Percentiles rank a stretch among this genome's conserved stretches.
Conservation (phyloP, 2,797 vertebrate genomes). For the Rhabdomys pumilio region DNA sequence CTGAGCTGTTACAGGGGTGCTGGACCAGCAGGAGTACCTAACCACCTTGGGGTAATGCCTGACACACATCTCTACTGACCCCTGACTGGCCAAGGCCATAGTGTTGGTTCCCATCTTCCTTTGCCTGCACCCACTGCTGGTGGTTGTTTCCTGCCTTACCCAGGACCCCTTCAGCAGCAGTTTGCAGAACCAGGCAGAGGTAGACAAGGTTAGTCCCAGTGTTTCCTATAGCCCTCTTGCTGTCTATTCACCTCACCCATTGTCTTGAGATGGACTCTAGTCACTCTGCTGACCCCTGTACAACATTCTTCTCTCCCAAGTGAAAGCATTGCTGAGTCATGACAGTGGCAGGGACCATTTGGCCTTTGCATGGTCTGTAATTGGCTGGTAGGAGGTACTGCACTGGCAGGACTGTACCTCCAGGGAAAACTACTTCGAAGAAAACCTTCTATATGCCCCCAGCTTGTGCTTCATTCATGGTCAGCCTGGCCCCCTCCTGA, state of each 20-base stretch:
- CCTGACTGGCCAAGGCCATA: conserved; percentile 96
- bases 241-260: accelerated
- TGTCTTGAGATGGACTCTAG: accelerated
- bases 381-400: conserved; percentile 93
- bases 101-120: conserved; percentile 95
- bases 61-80: conserved; percentile 95
- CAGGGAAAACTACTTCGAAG: conserved; percentile 91
- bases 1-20: conserved; percentile 91
- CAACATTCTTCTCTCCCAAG: conserved; percentile 85
- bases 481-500: conserved; percentile 76
- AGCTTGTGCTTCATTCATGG: conserved; percentile 96
- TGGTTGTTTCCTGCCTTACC: conserved; percentile 95
- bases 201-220: conserved; percentile 91
- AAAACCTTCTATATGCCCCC: conserved; percentile 91
- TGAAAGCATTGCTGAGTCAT: conserved; percentile 92
- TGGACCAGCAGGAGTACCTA: conserved; percentile 94
- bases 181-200: conserved; percentile 93
- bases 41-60: conserved; percentile 95
- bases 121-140: conserved; percentile 95
- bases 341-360: conserved; percentile 95
- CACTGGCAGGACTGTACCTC: conserved; percentile 88
- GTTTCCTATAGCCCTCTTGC: not conserved
- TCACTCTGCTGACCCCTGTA: not conserved
- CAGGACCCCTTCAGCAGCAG: conserved; percentile 97
- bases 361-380: conserved; percentile 93